Base-by-base conservation (phyloP, 2,797 vertebrate species). In the Hyperoplus lanceolatus region DNA sequence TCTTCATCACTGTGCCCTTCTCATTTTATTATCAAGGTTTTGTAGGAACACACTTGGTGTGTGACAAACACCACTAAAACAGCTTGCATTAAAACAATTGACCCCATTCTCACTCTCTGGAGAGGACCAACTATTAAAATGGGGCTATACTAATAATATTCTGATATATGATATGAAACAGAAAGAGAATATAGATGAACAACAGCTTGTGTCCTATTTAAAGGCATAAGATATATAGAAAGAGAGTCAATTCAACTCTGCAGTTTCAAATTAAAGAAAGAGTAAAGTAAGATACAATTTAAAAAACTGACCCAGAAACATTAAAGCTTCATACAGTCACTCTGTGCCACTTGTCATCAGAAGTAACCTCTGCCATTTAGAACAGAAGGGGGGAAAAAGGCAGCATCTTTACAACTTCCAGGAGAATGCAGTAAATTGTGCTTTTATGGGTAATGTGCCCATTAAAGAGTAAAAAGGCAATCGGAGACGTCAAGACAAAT, bases 401-500 rank as follows among this genome's bases (percentile, higher is more conserved):
- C 68, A 64, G 68, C 87, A 82, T 91, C 92, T 95, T 93, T 90
- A 91, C 83, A 93, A 93, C 90, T 93, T 93, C 91, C 71, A 87
- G 36, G 77, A 89, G 85, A 29, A 91, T 87, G 91, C 90, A 90
- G 88, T 91, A 93, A 94, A 92, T 91, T 84, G 86, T 89, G 90
- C 89, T 93, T 94, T 93, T 93, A 94, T 91, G 93, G 85, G 77
- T 93, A 94, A 94, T 94, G 94, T 90, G 79, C 85, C 92, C 94
- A 95, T 95, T 93, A 95, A 95, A 94, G 92, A 93, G 89, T 94
- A 95, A 95, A 94, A 89, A 29, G 29, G 89, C 93, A 92, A 94
- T 94, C 89, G 74, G 89, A 94, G 87, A 94, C 84, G 87, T 94
- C 94, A 94, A 92, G 92, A 95, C 93, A 94, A 94, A 94, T 94